Percentiles rank a stretch among this genome's conserved stretches.
phyloP scores from a whole-genome alignment of 2,888 invertebrate genomes.

The Meganola albula region DNA sequence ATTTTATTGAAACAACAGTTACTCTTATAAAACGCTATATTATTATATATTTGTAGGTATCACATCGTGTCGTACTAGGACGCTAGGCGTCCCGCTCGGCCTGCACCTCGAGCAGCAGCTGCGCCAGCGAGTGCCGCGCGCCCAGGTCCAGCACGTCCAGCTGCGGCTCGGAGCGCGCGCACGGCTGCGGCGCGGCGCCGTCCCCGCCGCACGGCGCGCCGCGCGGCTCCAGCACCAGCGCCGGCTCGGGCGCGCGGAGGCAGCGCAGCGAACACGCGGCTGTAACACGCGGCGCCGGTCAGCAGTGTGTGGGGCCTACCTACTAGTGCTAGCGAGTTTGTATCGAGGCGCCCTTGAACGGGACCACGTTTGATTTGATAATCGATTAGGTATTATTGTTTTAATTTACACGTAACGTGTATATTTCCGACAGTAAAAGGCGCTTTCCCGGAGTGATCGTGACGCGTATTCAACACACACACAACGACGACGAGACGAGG shows the following conservation, averaged over 20 bases:
- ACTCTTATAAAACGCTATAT: no score
- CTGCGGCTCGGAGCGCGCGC: conserved; percentile 1
- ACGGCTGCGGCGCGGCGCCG: not conserved
- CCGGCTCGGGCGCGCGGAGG: conserved; percentile 89
- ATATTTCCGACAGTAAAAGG: no score
- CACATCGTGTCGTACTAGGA: not conserved
- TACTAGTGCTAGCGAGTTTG: no score
- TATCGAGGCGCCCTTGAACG: no score
- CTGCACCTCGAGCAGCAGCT: conserved; percentile 37
- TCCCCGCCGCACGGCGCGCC: conserved; percentile 25
- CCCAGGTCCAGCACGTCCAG: conserved; percentile 37
- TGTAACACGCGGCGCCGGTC: conserved; percentile 14
- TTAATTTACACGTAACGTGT: no score
- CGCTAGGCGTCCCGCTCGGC: conserved; percentile 12
- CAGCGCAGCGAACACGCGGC: conserved; percentile 79
- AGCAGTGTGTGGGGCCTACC: no score
- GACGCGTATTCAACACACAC: no score
- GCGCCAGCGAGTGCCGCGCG: conserved; percentile 39
- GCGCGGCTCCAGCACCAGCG: conserved; percentile 59
- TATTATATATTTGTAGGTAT: not conserved
- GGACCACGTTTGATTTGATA: no score
- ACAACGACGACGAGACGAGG: no score
- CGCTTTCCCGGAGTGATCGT: no score
- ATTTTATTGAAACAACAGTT: no score
- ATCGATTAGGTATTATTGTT: no score